These are phyloP conservation scores for Ctenopoma multispine DNA, from an alignment of 2,797 vertebrate genomes.

Conservation along the genomic window DNA sequence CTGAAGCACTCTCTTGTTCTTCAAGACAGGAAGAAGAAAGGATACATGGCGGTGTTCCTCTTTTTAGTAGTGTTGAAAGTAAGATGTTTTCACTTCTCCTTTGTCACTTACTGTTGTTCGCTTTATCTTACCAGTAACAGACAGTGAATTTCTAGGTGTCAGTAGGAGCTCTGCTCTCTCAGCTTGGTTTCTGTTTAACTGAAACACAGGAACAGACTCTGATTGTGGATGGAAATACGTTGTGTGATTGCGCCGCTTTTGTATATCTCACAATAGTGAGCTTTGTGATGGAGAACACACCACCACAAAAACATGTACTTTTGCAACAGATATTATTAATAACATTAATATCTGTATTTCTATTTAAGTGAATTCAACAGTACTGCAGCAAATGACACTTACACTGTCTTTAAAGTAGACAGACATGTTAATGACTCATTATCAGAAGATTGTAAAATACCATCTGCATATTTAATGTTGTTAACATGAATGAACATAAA, in stretches of 20 bases:
- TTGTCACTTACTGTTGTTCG: background rate
- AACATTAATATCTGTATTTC: background rate
- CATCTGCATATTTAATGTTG: no score
- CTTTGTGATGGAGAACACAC: background rate
- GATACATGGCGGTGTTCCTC: background rate
- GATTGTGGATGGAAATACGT: background rate
- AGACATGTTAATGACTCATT: background rate
- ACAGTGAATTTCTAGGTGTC: no score
- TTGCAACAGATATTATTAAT: background rate
- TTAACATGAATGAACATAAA: no score
- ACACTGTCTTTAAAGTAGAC: background rate
- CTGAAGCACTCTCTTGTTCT: background rate
- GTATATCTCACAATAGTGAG: background rate
- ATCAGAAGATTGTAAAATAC: no score
- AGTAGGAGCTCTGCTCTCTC: background rate
- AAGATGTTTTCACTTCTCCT: slow-evolving; percentile 7
- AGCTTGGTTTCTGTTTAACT: background rate
- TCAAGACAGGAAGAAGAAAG: background rate
- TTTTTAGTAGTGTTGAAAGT: background rate
- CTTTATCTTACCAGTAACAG: background rate
- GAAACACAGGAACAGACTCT: background rate
- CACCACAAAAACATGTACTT: background rate
- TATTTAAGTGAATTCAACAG: background rate
- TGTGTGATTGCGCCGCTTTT: background rate
- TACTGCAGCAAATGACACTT: background rate